These are phyloP conservation scores for Drosophila melanosoma DNA, from an alignment of 2,888 invertebrate species.

Conservation along the genomic window DNA sequence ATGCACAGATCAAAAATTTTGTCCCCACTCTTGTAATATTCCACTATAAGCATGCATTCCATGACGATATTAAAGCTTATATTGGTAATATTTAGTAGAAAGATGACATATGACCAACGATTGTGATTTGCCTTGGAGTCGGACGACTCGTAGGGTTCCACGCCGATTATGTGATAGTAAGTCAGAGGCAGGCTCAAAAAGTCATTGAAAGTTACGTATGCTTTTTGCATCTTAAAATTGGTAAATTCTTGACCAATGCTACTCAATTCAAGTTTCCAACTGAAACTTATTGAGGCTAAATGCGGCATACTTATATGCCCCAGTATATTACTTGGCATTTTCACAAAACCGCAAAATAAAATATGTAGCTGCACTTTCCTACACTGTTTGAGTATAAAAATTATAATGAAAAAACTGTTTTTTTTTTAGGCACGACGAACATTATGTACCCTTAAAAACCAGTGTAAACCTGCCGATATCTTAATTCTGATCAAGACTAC, in stretches of 20 bases:
- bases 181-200: conserved; percentile 54
- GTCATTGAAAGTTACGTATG: conserved; percentile 35
- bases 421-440: background rate
- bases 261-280: background rate
- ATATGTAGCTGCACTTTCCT: background rate
- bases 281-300: conserved; percentile 3
- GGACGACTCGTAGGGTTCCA: conserved; percentile 38
- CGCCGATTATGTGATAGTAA: conserved; percentile 47
- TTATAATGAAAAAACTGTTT: background rate
- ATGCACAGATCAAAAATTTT: conserved; percentile 43
- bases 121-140: conserved; percentile 4
- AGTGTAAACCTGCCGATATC: background rate
- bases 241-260: conserved; percentile 4
- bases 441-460: background rate
- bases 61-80: conserved; percentile 22
- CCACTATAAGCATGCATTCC: conserved; percentile 26
- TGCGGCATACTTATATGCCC: background rate
- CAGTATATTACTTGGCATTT: background rate
- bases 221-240: background rate
- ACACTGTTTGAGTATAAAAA: background rate
- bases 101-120: conserved; percentile 32
- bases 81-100: conserved; percentile 19
- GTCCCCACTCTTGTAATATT: conserved; percentile 22
- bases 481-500: background rate
- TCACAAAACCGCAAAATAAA: conserved; percentile 38